Evolutionary conservation across 2,888 invertebrate species (phyloP).

Genomic region (Lithophane ornitopus): DNA sequence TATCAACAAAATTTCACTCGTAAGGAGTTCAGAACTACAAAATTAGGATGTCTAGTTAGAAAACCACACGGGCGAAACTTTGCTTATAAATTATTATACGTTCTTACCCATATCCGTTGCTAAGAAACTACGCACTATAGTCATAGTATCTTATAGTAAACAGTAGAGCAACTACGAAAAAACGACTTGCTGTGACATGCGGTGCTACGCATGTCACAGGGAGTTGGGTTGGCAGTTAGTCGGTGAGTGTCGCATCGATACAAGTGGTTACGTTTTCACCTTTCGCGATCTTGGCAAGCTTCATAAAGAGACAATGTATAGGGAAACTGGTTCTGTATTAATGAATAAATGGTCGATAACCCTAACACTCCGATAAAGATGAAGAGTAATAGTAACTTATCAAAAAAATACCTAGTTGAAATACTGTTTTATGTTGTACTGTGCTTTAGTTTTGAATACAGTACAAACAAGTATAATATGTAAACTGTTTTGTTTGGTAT

Average conservation of each 20-base stretch:
- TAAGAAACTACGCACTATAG: conserved; percentile 65
- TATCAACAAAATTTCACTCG: conserved; percentile 49
- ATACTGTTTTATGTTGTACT: conserved; percentile 18
- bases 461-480: conserved; percentile 38
- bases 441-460: conserved; percentile 32
- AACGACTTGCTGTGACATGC: background rate
- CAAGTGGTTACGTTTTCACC: background rate
- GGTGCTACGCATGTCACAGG: background rate
- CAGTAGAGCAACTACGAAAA: conserved; percentile 8
- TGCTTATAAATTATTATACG: conserved; percentile 70
- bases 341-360: background rate
- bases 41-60: conserved; percentile 69
- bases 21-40: conserved; percentile 59
- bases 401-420: background rate
- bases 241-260: background rate
- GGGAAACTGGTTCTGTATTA: background rate
- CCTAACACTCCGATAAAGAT: background rate
- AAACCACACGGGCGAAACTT: conserved; percentile 70
- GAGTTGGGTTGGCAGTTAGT: too few relatives aligned
- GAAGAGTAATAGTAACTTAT: background rate
- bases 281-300: background rate
- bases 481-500: conserved; percentile 54
- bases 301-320: background rate
- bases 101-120: conserved; percentile 65
- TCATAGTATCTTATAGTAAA: conserved; percentile 1